A percentile compares a stretch with the other conserved stretches of the same genome.
phyloP scores from a whole-genome alignment of 2,888 invertebrate genomes.

The Rhagium mordax region DNA sequence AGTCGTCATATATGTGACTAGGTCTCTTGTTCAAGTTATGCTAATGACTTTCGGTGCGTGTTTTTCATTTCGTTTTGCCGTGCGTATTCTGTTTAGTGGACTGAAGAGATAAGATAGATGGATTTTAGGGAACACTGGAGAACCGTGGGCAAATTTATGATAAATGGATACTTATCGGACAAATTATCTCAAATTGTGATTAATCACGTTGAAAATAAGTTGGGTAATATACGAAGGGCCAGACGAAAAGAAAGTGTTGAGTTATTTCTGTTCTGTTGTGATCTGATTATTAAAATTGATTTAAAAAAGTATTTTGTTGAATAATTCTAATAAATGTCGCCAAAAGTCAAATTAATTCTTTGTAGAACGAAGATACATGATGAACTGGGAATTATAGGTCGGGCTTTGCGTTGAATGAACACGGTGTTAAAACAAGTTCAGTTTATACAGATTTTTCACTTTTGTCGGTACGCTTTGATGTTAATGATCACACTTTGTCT shows the following conservation, averaged over 20 bases:
- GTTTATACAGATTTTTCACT: too few relatives aligned
- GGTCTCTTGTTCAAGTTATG: constrained; percentile 26
- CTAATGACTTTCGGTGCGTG: constrained; percentile 20
- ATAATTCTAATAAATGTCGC: too few relatives aligned
- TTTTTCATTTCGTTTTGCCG: constrained; percentile 3
- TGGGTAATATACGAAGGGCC: not conserved
- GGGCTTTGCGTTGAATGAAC: too few relatives aligned
- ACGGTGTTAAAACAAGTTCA: too few relatives aligned
- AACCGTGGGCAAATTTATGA: constrained; percentile 2
- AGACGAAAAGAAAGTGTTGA: not conserved
- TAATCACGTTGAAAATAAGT: constrained; percentile 9
- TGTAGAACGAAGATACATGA: too few relatives aligned
- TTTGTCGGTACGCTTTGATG: too few relatives aligned
- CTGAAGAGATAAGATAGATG: constrained; percentile 18
- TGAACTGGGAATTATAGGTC: too few relatives aligned
- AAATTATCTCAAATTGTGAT: constrained; percentile 19
- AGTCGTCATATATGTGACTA: constrained; percentile 15
- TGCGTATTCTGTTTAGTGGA: not conserved
- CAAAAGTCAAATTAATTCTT: too few relatives aligned
- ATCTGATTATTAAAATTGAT: too few relatives aligned
- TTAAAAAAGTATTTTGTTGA: too few relatives aligned
- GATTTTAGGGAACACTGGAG: not conserved
- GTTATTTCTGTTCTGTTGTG: not conserved
- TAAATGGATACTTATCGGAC: constrained; percentile 16
- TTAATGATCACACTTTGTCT: too few relatives aligned